Evolutionary conservation across 1,140 invertebrate species (phyloP), one percentile per base, ranked within the genome.

Genomic region (Euglossa dilemma): DNA sequence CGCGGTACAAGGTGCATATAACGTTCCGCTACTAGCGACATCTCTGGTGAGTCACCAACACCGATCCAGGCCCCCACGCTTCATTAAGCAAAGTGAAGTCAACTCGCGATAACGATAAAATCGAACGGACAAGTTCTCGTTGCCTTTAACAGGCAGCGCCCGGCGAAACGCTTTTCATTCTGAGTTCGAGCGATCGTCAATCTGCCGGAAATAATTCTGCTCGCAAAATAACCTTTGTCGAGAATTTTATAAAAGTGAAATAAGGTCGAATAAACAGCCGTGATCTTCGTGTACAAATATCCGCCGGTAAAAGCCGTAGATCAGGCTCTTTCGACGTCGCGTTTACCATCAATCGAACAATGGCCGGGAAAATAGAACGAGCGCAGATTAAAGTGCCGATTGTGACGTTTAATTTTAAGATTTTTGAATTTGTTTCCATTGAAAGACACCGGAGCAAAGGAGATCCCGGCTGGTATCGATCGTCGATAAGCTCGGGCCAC

Each of bases 51-150:
- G 11, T 72, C 50, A 7, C 12, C 25, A 56, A n/a, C 16, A 59
- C 12, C 25, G 52, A 36, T 52, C 50, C 50, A 7, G 12, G 47
- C 50, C 59, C 36, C 57, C 23, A 43, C 52, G 59, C 47, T 52
- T 76, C 74, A 76, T 76, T 76, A 76, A 76, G 59, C 59, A 76
- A 76, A 76, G 74, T 76, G 74, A 61, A 64, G 59, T 57, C 45
- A 63, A 47, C 23, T 61, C 57, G 50, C 71, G 47, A 64, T 16
- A 20, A 14, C 59, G 59, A 64, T 76, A 18, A 76, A 64, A 76
- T 52, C 45, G 74, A 64, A 76, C 73, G 59, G 36, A 64, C 52
- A 56, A 72, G 23, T 74, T 45, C 23, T 20, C 14, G 6, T 20
- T 59, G 28, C 25, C 59, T 47, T 76, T 36, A 64, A 36, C 74